Percentiles rank a stretch among this genome's conserved stretches.
phyloP scores from a whole-genome alignment of 1,140 invertebrate genomes.

The Tetramorium alpestre region DNA sequence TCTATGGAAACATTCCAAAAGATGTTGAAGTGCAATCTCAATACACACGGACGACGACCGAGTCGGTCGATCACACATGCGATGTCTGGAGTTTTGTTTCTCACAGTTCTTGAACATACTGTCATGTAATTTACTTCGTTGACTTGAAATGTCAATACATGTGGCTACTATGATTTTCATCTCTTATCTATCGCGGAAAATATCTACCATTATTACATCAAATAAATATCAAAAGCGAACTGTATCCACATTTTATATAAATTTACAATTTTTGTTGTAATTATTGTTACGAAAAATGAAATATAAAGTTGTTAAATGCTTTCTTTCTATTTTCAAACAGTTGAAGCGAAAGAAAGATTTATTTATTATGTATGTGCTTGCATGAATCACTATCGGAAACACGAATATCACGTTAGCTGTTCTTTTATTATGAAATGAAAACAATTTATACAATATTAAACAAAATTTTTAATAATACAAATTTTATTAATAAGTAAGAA shows the following conservation, averaged over 20 bases:
- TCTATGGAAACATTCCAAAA: slow-evolving; percentile 19
- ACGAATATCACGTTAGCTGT: neutral
- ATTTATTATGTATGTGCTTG: neutral
- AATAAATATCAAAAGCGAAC: neutral
- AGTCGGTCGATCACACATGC: neutral
- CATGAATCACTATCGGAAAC: neutral
- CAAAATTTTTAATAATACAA: neutral
- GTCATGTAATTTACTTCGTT: neutral
- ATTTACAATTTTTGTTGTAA: neutral
- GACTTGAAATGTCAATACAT: neutral
- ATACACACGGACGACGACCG: neutral
- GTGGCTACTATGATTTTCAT: neutral
- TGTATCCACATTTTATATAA: neutral
- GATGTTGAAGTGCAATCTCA: slow-evolving; percentile 16
- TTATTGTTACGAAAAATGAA: neutral
- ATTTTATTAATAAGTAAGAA: neutral
- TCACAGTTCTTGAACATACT: neutral
- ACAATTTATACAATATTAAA: too few relatives aligned
- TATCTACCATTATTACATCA: neutral
- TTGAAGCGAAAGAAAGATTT: neutral
- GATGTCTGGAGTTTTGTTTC: slow-evolving; percentile 27
- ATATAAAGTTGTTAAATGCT: neutral
- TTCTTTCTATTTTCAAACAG: neutral
- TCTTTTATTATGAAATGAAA: slow-evolving; percentile 1
- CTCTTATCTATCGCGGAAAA: neutral